Conservation (phyloP, 1,140 invertebrate species). For the Goniozus legneri region DNA sequence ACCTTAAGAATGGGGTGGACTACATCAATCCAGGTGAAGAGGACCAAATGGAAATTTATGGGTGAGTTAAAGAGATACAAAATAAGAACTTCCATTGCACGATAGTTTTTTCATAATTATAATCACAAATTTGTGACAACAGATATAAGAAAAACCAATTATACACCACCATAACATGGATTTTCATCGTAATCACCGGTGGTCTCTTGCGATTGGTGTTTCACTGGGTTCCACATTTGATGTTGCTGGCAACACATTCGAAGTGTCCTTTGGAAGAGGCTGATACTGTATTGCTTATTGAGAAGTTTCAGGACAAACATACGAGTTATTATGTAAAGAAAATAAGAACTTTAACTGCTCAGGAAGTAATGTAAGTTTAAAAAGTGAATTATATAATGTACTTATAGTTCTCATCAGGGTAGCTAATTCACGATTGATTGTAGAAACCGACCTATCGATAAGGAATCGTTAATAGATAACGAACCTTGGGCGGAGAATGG, state of each 20-base stretch:
- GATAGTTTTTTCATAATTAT: slow-evolving; percentile 1
- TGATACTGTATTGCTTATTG: slow-evolving; percentile 60
- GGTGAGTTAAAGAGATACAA: slow-evolving; percentile 35
- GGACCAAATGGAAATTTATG: slow-evolving; percentile 66
- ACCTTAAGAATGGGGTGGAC: slow-evolving; percentile 51
- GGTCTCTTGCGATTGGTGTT: slow-evolving; percentile 65
- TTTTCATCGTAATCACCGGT: slow-evolving; percentile 58
- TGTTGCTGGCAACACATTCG: slow-evolving; percentile 60
- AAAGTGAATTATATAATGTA: not conserved
- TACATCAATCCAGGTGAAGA: slow-evolving; percentile 65
- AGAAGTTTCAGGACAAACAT: slow-evolving; percentile 57
- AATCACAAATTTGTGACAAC: slow-evolving; percentile 20
- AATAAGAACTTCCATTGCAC: not conserved
- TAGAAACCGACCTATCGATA: slow-evolving; percentile 32
- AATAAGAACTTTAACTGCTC: slow-evolving; percentile 42
- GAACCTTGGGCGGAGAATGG: slow-evolving; percentile 38
- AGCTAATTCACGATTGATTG: slow-evolving; percentile 7
- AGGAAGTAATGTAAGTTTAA: slow-evolving; percentile 45
- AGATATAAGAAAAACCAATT: slow-evolving; percentile 57
- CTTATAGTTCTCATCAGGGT: no score
- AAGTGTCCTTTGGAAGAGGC: slow-evolving; percentile 59
- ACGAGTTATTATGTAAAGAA: slow-evolving; percentile 56
- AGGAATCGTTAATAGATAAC: slow-evolving; percentile 33
- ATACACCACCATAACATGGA: slow-evolving; percentile 56
- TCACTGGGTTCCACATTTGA: slow-evolving; percentile 66